These are phyloP conservation scores for Drosophila kurseongensis DNA, from an alignment of 1,140 invertebrate genomes.

Conservation along the genomic window DNA sequence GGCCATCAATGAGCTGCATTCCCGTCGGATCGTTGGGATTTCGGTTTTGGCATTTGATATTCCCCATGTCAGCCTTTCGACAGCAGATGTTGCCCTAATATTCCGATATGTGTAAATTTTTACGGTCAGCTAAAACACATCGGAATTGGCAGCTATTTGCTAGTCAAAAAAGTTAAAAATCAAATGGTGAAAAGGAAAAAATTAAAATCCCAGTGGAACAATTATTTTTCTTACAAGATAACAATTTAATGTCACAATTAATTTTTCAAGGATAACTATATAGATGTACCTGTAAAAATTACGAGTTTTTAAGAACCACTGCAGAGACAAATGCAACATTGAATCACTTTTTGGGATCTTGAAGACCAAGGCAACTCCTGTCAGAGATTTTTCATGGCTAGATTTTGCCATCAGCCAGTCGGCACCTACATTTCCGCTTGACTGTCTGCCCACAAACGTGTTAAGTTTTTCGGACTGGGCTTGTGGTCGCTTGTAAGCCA, in stretches of 20 bases:
- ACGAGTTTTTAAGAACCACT: no score
- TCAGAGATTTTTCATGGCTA: conserved; percentile 5
- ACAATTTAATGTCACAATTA: no score
- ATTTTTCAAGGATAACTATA: no score
- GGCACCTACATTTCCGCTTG: conserved; percentile 22
- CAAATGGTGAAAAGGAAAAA: background rate
- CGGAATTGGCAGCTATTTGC: background rate
- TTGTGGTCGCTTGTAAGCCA: conserved; percentile 37
- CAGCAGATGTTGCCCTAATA: conserved; percentile 12
- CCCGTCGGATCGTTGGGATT: conserved; percentile 33
- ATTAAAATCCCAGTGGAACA: no score
- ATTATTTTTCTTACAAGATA: no score
- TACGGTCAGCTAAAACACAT: conserved; percentile 35
- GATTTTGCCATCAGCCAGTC: conserved; percentile 1
- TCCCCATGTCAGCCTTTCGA: conserved; percentile 3
- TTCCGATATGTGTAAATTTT: conserved; percentile 28
- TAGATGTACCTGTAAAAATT: no score
- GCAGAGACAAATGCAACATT: no score
- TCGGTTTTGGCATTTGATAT: conserved; percentile 38
- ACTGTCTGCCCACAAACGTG: conserved; percentile 37
- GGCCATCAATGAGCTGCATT: conserved; percentile 65
- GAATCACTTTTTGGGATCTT: background rate
- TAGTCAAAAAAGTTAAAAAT: background rate
- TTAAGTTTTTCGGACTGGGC: conserved; percentile 27
- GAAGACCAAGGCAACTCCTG: background rate